Percentiles rank a stretch among this genome's conserved stretches.
Conservation (phyloP, 2,797 vertebrate species). For the Gobionotothen gibberifrons region DNA sequence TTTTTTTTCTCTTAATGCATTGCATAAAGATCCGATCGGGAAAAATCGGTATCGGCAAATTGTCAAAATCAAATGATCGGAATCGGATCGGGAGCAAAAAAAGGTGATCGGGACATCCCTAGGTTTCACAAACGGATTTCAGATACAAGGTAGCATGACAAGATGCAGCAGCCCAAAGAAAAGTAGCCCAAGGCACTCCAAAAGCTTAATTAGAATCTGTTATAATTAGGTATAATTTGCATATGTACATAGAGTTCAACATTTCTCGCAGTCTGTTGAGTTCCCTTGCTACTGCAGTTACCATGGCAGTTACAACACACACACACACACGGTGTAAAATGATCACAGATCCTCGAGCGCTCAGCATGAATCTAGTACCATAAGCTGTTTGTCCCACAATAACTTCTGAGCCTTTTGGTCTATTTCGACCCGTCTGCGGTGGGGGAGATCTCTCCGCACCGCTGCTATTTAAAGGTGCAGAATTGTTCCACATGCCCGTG, state of each 20-base stretch:
- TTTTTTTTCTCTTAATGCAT: too few relatives aligned
- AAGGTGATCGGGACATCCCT: too few relatives aligned
- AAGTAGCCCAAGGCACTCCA: neutral
- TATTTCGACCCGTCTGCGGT: constrained; percentile 69
- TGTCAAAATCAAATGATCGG: too few relatives aligned
- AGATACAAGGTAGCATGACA: neutral
- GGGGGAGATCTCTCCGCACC: constrained; percentile 51
- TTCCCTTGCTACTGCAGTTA: neutral
- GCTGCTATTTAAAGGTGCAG: constrained; percentile 79
- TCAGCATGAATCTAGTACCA: constrained; percentile 57
- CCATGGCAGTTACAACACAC: neutral
- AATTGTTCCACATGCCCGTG: constrained; percentile 73
- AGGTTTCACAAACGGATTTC: neutral
- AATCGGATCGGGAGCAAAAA: too few relatives aligned
- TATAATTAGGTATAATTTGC: constrained; percentile 22
- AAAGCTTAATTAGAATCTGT: constrained; percentile 6
- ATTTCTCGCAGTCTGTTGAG: constrained; percentile 10
- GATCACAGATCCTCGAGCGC: constrained; percentile 52
- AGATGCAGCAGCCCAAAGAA: neutral
- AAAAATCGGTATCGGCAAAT: too few relatives aligned
- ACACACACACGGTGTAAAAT: constrained; percentile 48
- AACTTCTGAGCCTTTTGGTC: constrained; percentile 69
- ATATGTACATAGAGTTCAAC: constrained; percentile 13
- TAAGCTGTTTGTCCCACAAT: constrained; percentile 78
- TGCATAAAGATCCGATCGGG: too few relatives aligned